Evolutionary conservation across 2,113 vertebrate genomes (phyloP).

Genomic region (Lampris incognitus): DNA sequence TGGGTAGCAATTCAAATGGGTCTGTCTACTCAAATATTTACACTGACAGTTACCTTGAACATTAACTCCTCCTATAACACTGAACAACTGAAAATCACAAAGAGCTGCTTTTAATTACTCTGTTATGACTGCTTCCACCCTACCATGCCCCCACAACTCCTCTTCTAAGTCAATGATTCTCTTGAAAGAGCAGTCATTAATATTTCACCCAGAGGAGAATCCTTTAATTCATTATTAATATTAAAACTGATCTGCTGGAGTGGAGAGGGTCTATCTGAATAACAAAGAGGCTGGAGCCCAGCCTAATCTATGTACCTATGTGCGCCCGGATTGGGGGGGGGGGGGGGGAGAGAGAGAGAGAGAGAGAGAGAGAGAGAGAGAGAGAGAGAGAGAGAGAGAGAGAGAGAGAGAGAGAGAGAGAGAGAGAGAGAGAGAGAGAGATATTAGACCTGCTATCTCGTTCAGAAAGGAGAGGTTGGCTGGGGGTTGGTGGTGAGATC

Average conservation of each 20-base stretch:
- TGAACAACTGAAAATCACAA: slow-evolving; percentile 45
- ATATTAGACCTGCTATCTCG: slow-evolving; percentile 25
- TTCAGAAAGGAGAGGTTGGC: slow-evolving; percentile 10
- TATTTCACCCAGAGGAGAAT: slow-evolving; percentile 74
- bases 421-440: slow-evolving; percentile 15
- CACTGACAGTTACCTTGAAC: slow-evolving; percentile 24
- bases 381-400: too few relatives aligned
- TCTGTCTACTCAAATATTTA: slow-evolving; percentile 31
- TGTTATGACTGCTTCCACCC: slow-evolving; percentile 34
- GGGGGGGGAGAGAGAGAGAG: too few relatives aligned
- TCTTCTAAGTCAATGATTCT: slow-evolving; percentile 41
- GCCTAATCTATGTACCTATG: slow-evolving; percentile 46
- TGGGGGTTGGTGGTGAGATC: slow-evolving; percentile 17
- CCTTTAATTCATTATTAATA: slow-evolving; percentile 80
- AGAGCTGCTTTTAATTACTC: slow-evolving; percentile 46
- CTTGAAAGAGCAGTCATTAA: slow-evolving; percentile 71
- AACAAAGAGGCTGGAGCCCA: slow-evolving; percentile 63
- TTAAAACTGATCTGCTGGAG: slow-evolving; percentile 65
- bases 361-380: too few relatives aligned
- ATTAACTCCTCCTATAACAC: slow-evolving; percentile 33
- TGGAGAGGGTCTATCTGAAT: slow-evolving; percentile 71
- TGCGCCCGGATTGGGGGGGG: background rate
- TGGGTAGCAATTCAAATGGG: slow-evolving; percentile 22
- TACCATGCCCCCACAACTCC: background rate
- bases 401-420: slow-evolving; percentile 13